phyloP scores from a whole-genome alignment of 2,888 invertebrate species.

The Mesochorus sp. region DNA sequence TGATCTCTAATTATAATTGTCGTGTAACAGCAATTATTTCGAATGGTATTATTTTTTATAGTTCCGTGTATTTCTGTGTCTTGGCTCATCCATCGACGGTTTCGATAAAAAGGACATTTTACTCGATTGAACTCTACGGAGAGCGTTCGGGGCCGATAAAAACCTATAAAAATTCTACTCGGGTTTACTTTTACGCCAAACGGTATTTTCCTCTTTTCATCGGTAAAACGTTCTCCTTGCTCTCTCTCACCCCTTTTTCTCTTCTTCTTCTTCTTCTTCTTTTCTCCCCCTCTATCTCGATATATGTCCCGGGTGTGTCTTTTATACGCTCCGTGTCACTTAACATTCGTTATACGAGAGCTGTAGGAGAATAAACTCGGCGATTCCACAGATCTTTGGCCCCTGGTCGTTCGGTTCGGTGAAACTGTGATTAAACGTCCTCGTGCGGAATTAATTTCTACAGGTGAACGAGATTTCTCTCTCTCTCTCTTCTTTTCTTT shows the following conservation, averaged over 20 bases:
- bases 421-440: slow-evolving; percentile 64
- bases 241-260: not conserved
- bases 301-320: slow-evolving; percentile 35
- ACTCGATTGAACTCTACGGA: not conserved
- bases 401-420: slow-evolving; percentile 40
- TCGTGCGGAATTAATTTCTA: slow-evolving; percentile 65
- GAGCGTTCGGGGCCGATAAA: not conserved
- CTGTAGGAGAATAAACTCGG: slow-evolving; percentile 17
- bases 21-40: too few species aligned
- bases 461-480: slow-evolving; percentile 58
- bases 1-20: too few species aligned
- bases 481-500: not conserved
- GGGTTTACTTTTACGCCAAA: not conserved
- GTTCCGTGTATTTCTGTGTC: too few species aligned
- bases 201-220: not conserved
- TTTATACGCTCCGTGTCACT: slow-evolving; percentile 31
- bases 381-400: slow-evolving; percentile 23
- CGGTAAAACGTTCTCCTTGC: slow-evolving; percentile 5
- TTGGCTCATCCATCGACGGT: not conserved
- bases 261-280: not conserved
- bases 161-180: not conserved
- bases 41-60: too few species aligned
- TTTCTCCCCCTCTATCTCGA: slow-evolving; percentile 22
- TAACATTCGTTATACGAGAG: slow-evolving; percentile 35
- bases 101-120: not conserved